These are phyloP conservation scores for Drosophila melanosoma DNA, from an alignment of 2,888 invertebrate genomes.

Conservation along the genomic window DNA sequence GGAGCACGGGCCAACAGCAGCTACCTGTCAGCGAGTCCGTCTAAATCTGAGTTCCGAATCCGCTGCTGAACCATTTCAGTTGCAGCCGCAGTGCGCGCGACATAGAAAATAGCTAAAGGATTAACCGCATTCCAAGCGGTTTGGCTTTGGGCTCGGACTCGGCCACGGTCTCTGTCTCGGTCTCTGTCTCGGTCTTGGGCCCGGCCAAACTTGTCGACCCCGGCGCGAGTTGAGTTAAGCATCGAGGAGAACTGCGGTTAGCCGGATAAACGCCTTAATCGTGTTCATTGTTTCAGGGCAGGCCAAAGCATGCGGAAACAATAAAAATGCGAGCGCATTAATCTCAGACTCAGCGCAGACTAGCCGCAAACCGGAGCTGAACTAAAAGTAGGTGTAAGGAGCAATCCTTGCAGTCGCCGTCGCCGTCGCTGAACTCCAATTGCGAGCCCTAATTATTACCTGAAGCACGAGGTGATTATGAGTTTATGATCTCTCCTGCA, in stretches of 20 bases:
- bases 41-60: background rate
- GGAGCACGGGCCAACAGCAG: slow-evolving; percentile 18
- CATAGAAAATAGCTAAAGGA: slow-evolving; percentile 77
- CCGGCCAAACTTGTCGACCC: slow-evolving; percentile 9
- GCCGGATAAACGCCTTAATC: slow-evolving; percentile 81
- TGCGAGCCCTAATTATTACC: slow-evolving; percentile 62
- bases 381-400: slow-evolving; percentile 12
- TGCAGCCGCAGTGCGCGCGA: slow-evolving; percentile 50
- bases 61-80: background rate
- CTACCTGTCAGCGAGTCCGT: slow-evolving; percentile 50
- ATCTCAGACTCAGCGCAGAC: slow-evolving; percentile 30
- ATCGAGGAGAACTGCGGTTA: slow-evolving; percentile 69
- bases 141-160: slow-evolving; percentile 22
- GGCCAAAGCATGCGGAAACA: slow-evolving; percentile 63
- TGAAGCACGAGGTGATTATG: slow-evolving; percentile 75
- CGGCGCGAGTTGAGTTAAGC: slow-evolving; percentile 6
- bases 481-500: slow-evolving; percentile 67
- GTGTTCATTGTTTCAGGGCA: slow-evolving; percentile 72
- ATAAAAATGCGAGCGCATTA: slow-evolving; percentile 74
- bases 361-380: slow-evolving; percentile 18
- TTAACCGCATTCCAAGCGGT: slow-evolving; percentile 72
- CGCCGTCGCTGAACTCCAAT: slow-evolving; percentile 39
- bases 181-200: slow-evolving; percentile 8
- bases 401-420: background rate
- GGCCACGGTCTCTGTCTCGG: slow-evolving; percentile 1